Base-by-base conservation (phyloP, 2,113 vertebrate species). In the Ancistrus triradiatus region DNA sequence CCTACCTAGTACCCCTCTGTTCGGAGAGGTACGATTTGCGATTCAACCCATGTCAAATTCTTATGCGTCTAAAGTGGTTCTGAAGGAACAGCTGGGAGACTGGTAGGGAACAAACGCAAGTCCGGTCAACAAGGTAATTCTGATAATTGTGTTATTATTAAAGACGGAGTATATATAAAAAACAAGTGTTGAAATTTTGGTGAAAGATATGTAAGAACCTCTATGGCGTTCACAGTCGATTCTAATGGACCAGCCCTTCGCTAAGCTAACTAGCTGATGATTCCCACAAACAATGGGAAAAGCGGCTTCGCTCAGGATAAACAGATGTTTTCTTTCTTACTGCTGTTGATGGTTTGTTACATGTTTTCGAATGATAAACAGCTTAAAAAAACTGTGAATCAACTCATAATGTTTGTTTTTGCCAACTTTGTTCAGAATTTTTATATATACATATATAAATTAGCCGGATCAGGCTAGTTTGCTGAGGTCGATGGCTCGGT, bases 281-380 rank as follows among this genome's bases (percentile, higher is more conserved):
- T 48, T 19, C 43, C 28, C 62, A 40, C 63, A 66, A 66, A 66
- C 64, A 66, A 66, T 58, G 21, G 64, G 33, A 9, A 28, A 18
- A 47, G 31, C 25, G 7, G 27, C 27, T 31, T 7, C 3, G 27
- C 7, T 31, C 7, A 7, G 27, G 27, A 31, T n/a, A n/a, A n/a
- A n/a, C 27, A 24, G 42, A 25, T 46, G 42, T 46, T 37, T 61
- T 61, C n/a, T 21, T 22, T 33, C 2, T 7, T 31, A 7, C 27
- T 31, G 15, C 13, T 44, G 6, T 22, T 31, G 3, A 7, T 7
- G 27, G 7, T 31, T 31, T 31, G 27, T 31, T 31, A n/a, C n/a
- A n/a, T 31, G 27, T 31, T 3, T 7, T 4, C 7, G 7, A 31
- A 31, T 31, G 27, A 31, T 31, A 31, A 31, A 31, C 27, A 31